Evolutionary conservation across 2,797 vertebrate genomes (phyloP).

Genomic region (Rachycentron canadum): DNA sequence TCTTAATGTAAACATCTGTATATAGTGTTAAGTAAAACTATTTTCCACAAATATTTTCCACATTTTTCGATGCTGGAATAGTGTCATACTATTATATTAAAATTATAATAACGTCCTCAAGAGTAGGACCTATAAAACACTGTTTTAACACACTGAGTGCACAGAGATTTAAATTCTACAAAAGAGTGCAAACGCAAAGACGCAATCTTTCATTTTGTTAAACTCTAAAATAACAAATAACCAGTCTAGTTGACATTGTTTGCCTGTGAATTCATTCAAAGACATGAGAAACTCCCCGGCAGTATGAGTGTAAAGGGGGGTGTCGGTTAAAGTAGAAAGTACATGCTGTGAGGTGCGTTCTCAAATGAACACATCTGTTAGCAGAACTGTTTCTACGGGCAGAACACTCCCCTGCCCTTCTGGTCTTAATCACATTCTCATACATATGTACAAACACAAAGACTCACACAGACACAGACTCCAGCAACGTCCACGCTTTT

Average conservation of each 20-base stretch:
- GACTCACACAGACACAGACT: constrained; percentile 25
- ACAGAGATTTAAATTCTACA: not conserved
- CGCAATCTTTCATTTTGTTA: not conserved
- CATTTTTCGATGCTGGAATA: not conserved
- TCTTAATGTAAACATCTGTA: too few species aligned
- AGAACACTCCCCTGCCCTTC: constrained; percentile 42
- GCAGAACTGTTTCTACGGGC: constrained; percentile 41
- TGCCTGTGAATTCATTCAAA: constrained; percentile 27
- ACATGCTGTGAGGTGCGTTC: constrained; percentile 48
- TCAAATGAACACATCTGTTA: constrained; percentile 63
- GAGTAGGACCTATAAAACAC: not conserved
- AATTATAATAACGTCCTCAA: not conserved
- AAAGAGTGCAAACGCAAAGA: not conserved
- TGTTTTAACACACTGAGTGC: not conserved
- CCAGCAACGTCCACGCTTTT: not conserved
- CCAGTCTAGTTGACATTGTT: not conserved
- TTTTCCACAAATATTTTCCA: not conserved
- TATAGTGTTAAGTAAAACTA: too few species aligned
- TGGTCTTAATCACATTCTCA: constrained; percentile 41
- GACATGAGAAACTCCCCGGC: constrained; percentile 6
- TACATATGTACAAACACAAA: constrained; percentile 19
- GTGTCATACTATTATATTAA: not conserved
- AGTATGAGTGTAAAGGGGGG: constrained; percentile 22
- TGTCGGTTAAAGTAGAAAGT: constrained; percentile 62
- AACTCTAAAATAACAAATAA: constrained; percentile 6